Conservation (phyloP, 2,888 invertebrate genomes). For the Hedya salicella region DNA sequence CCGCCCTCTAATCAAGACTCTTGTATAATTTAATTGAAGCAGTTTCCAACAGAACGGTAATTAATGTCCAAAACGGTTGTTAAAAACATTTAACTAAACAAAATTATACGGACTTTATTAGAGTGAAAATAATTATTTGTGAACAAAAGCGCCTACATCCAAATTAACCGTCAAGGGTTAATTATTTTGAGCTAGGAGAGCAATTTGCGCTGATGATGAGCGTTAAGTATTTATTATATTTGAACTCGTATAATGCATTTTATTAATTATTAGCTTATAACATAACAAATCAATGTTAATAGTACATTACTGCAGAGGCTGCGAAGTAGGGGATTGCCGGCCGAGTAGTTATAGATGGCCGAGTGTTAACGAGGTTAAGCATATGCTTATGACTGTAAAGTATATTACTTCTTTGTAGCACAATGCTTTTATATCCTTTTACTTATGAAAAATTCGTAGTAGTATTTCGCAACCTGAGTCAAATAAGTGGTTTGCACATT, state of each 20-base stretch:
- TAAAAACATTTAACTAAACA: constrained; percentile 30
- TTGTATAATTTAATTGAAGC: background rate
- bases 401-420: too few relatives aligned
- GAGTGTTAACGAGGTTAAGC: too few relatives aligned
- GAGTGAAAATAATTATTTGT: constrained; percentile 14
- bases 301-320: too few relatives aligned
- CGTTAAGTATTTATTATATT: constrained; percentile 2
- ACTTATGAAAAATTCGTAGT: too few relatives aligned
- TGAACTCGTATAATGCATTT: background rate
- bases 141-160: constrained; percentile 26
- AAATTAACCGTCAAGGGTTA: constrained; percentile 30
- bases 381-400: too few relatives aligned
- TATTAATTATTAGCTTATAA: background rate
- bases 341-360: too few relatives aligned
- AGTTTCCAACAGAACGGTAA: constrained; percentile 13
- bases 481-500: too few relatives aligned
- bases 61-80: constrained; percentile 25
- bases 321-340: too few relatives aligned
- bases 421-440: too few relatives aligned
- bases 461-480: too few relatives aligned
- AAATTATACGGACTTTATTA: constrained; percentile 35
- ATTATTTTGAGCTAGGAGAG: constrained; percentile 34
- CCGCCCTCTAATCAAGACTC: constrained; percentile 10
- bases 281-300: too few relatives aligned
- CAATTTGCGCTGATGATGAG: constrained; percentile 31